These are phyloP conservation scores for Oxyscelio sp. DNA, from an alignment of 2,888 invertebrate genomes.

Conservation along the genomic window DNA sequence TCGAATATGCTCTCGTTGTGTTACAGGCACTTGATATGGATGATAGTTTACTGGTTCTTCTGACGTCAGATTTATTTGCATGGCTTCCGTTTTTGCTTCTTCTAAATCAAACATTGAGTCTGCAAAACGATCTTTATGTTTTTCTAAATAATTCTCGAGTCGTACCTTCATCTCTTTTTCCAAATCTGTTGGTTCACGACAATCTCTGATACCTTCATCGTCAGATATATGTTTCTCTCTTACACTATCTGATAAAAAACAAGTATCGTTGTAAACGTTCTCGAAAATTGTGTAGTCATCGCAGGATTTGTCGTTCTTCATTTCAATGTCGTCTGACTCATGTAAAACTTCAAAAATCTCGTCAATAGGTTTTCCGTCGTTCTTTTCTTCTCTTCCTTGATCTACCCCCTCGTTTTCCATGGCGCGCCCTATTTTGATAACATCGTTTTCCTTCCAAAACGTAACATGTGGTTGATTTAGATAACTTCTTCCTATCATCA, in stretches of 20 bases:
- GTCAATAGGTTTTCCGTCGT: neutral
- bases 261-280: too few species aligned
- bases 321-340: too few species aligned
- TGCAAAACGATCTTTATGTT: neutral
- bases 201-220: neutral
- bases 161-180: too few species aligned
- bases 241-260: too few species aligned
- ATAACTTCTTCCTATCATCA: conserved; percentile 19
- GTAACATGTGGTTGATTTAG: conserved; percentile 9
- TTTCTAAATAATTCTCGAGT: neutral
- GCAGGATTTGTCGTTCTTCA: too few species aligned
- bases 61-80: neutral
- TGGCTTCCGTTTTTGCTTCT: neutral
- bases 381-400: neutral
- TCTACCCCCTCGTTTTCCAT: neutral
- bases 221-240: too few species aligned
- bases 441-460: conserved; percentile 14
- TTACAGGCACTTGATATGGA: neutral
- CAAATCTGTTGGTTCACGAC: too few species aligned
- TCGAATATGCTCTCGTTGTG: neutral
- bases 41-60: neutral
- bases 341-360: neutral
- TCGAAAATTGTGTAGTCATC: too few species aligned
- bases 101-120: neutral
- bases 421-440: neutral